Base-by-base conservation (phyloP, 1,140 invertebrate genomes). In the Calliphora vicina region DNA sequence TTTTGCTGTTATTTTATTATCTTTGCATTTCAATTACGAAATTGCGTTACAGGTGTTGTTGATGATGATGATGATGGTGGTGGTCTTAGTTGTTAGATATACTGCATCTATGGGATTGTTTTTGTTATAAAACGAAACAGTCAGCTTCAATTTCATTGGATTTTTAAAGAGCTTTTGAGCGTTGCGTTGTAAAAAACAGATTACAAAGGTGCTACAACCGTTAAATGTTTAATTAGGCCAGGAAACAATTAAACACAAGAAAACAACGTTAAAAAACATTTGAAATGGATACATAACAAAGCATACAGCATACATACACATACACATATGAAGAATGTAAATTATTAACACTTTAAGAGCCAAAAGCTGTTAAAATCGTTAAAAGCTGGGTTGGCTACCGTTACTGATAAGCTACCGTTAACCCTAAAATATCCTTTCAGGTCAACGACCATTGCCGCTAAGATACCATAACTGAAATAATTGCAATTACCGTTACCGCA, bases 161-260 rank as follows among this genome's bases (percentile, higher is more conserved):
- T 29, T 76, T 35, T n/a, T 8, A 17, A 76, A 76, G 35, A 35
- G 20, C 23, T 43, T 43, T 78, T 43, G n/a, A 43, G 13, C 35
- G 26, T 43, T n/a, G 20, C 27, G 20, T 15, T 10, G 35, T 23
- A 15, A 78, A 78, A 42, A 50, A 43, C 35, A 43, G 35, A 43
- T 45, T 23, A 67, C 61, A 67, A 25, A 78, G 74, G 74, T 78
- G 74, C 74, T 78, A 78, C 35, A 78, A 78, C 35, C 42, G 74
- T 78, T 78, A 78, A 78, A 42, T 43, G 74, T 78, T 78, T 78
- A 78, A 78, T 78, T 43, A 78, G 74, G 74, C 74, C 74, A 78
- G 74, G 74, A 74, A 74, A 23, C 72, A 35, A 74, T 74, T 74
- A 74, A 74, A 74, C 10, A 35, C 72, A 35, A 35, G 27, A 29